Evolutionary conservation across 1,140 invertebrate genomes (phyloP).

Genomic region (Drosophila sproati): DNA sequence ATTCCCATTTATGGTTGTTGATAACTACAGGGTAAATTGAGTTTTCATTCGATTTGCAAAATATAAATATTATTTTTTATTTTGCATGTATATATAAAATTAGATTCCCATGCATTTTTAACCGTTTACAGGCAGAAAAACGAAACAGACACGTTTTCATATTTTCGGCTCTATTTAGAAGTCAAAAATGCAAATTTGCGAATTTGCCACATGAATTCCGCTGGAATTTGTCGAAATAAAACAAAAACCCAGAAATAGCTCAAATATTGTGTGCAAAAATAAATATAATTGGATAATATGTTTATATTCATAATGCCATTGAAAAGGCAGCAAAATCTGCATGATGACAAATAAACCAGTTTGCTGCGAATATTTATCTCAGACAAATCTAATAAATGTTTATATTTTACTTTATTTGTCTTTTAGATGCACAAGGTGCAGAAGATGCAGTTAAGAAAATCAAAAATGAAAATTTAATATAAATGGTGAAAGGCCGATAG

Average conservation of each 20-base stretch:
- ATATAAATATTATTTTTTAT: background rate
- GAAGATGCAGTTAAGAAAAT: no score
- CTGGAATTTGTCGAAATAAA: constrained; percentile 22
- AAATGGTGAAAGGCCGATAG: no score
- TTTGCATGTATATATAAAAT: background rate
- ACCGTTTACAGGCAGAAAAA: background rate
- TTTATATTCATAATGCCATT: constrained; percentile 6
- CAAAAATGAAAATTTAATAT: no score
- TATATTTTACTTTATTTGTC: background rate
- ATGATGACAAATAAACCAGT: background rate
- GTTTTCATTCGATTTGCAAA: constrained; percentile 24
- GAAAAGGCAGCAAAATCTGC: background rate
- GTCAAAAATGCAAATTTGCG: constrained; percentile 38
- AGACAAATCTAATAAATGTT: background rate
- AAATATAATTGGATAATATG: constrained; percentile 12
- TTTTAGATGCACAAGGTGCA: no score
- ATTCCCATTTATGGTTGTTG: background rate
- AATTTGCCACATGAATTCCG: constrained; percentile 30
- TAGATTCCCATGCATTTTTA: constrained; percentile 3
- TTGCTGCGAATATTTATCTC: background rate
- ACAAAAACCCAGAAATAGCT: constrained; percentile 51
- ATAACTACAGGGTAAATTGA: background rate
- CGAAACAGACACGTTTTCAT: constrained; percentile 10
- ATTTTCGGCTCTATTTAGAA: constrained; percentile 20
- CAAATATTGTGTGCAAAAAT: constrained; percentile 3